Conservation (phyloP, 2,888 invertebrate genomes). For the Scotopteryx bipunctaria region DNA sequence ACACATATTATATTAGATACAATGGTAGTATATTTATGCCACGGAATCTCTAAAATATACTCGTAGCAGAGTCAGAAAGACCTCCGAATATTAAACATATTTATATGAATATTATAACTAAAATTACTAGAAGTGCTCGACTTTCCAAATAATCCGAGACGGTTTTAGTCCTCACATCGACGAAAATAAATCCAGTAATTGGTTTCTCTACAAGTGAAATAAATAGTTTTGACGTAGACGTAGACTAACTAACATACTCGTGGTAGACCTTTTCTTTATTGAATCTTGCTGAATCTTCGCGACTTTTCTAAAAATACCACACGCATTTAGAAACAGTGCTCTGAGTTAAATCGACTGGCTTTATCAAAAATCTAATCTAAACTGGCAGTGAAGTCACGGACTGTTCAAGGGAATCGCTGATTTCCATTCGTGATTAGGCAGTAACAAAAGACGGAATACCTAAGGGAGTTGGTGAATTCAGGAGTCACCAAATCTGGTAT, state of each 20-base stretch:
- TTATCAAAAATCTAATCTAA: conserved; percentile 16
- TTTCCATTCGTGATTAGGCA: conserved; percentile 16
- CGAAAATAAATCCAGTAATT: no score
- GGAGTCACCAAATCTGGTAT: no score
- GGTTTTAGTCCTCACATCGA: no score
- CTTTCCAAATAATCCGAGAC: no score
- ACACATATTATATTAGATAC: no score
- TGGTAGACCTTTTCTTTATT: neutral
- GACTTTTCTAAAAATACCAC: neutral
- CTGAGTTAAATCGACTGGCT: neutral
- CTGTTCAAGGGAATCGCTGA: conserved; percentile 11
- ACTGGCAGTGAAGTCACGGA: conserved; percentile 16
- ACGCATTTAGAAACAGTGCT: neutral
- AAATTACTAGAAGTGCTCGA: no score
- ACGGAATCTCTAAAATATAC: no score
- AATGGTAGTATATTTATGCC: no score
- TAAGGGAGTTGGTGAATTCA: neutral
- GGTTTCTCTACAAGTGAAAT: neutral
- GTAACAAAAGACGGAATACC: neutral
- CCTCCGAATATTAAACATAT: no score
- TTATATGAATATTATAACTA: no score
- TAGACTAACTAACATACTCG: no score
- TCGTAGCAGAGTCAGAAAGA: no score
- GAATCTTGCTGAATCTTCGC: neutral
- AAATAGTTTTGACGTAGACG: neutral